Base-by-base conservation (phyloP, 1,140 invertebrate species). In the Notospermus geniculatus region DNA sequence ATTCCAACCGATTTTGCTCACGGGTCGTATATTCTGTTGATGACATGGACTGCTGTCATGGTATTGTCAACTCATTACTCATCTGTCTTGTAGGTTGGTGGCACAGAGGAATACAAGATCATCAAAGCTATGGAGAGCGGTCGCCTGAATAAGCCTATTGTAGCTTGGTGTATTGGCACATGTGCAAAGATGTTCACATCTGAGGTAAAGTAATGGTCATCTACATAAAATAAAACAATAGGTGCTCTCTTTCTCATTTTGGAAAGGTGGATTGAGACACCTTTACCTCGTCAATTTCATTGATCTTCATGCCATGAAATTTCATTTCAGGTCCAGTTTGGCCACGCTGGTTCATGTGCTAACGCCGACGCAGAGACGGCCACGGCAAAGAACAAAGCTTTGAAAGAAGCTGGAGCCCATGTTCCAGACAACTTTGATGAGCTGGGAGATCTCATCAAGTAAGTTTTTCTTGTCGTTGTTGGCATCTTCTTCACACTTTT, bases 81-180 rank as follows among this genome's bases (percentile, higher is more conserved):
- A 25, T 59, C 23, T 43, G 15, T 50, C 23, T 43, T 56, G 11
- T 63, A 78, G 76, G 78, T 99, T 30, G 97, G 97, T 15, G 97
- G 97, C n/a, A 87, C 91, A n/a, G 97, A 99, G 81, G 97, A 99
- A 76, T 99, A 99, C 78, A 91, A 96, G 75, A 93, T 99, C 9
- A 95, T 94, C 68, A 84, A 89, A 43, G 95, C 94, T 1, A 84
- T 99, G 0, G 87, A 91, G 71, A 85, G 87, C 45, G 87, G 89
- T 5, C 84, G 85, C 54, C 88, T 99, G 54, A 95, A 88, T 19
- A 99, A 99, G 78, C 97, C 97, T 0, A 73, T 99, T 43, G 90
- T 99, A 1, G 94, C 95, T 15, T 99, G 97, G 97, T 99, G 96
- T 77, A 98, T 98, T 70, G 96, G 95, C 60, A 96, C 92, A 22